Conservation (phyloP, 2,113 vertebrate genomes). For the Rhodinocichla rosea region DNA sequence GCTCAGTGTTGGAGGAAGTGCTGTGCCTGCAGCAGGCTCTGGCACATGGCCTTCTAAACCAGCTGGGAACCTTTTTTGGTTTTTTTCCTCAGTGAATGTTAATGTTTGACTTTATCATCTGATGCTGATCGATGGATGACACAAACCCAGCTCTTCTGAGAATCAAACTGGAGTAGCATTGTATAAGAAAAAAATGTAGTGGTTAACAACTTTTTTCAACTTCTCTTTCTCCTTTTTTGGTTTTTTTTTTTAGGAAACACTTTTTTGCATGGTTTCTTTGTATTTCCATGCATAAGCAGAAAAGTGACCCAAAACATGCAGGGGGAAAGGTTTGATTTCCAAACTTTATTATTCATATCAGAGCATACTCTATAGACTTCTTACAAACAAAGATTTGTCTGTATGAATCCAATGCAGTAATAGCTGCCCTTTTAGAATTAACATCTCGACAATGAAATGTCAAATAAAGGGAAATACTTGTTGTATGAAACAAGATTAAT, state of each 20-base stretch:
- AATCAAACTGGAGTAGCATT: not conserved
- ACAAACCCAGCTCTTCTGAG: not conserved
- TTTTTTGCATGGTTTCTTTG: not conserved
- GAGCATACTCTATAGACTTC: slow-evolving; percentile 30
- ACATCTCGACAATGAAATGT: not conserved
- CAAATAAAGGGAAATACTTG: not conserved
- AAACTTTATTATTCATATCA: slow-evolving; percentile 19
- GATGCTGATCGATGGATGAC: not conserved
- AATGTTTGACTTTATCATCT: not conserved
- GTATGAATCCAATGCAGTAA: not conserved
- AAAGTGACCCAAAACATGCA: not conserved
- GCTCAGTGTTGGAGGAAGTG: accelerated
- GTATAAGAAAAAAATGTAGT: not conserved
- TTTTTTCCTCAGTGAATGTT: not conserved
- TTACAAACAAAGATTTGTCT: not conserved
- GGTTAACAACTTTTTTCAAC: not conserved
- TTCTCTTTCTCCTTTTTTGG: not conserved
- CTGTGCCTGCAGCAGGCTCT: not conserved
- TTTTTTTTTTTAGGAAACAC: not conserved
- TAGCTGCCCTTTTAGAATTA: not conserved
- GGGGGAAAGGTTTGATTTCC: not conserved
- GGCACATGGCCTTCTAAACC: not conserved
- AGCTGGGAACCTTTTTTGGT: not conserved
- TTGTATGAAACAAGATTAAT: not conserved
- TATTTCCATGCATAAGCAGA: not conserved